These are phyloP conservation scores for Rugalucina vietnamica DNA, from an alignment of 2,888 invertebrate species.

Conservation along the genomic window DNA sequence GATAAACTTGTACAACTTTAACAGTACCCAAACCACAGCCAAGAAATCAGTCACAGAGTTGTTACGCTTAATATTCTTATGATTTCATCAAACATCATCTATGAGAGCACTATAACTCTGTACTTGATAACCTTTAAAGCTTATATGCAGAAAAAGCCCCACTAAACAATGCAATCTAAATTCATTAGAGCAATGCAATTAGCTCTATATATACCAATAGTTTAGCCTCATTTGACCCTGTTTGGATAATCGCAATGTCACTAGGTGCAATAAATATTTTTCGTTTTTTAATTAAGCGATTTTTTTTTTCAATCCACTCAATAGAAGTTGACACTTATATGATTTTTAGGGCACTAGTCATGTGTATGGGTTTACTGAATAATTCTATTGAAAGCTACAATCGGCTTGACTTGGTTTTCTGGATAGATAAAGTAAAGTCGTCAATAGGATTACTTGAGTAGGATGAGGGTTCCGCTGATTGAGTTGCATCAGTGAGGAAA, in stretches of 20 bases:
- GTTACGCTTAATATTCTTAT: too few species aligned
- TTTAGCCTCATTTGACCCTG: constrained; percentile 5
- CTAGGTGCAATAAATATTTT: neutral
- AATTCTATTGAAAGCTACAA: constrained; percentile 2
- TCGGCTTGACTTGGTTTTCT: neutral
- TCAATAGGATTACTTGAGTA: neutral
- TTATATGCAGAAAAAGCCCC: too few species aligned
- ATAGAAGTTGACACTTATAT: neutral
- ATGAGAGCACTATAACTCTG: too few species aligned
- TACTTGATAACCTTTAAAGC: too few species aligned
- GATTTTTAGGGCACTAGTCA: neutral
- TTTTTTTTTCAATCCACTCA: too few species aligned
- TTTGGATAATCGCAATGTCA: neutral
- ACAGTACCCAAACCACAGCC: too few species aligned
- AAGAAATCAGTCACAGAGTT: too few species aligned
- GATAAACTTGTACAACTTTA: too few species aligned
- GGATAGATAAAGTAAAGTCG: neutral
- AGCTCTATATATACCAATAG: neutral
- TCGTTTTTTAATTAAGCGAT: neutral
- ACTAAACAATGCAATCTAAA: too few species aligned
- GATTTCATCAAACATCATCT: too few species aligned
- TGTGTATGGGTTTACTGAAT: neutral
- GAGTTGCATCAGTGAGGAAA: neutral
- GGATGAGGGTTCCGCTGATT: neutral
- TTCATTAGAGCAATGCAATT: neutral